Evolutionary conservation across 2,888 invertebrate species (phyloP).

Genomic region (Drosophila pegasa): DNA sequence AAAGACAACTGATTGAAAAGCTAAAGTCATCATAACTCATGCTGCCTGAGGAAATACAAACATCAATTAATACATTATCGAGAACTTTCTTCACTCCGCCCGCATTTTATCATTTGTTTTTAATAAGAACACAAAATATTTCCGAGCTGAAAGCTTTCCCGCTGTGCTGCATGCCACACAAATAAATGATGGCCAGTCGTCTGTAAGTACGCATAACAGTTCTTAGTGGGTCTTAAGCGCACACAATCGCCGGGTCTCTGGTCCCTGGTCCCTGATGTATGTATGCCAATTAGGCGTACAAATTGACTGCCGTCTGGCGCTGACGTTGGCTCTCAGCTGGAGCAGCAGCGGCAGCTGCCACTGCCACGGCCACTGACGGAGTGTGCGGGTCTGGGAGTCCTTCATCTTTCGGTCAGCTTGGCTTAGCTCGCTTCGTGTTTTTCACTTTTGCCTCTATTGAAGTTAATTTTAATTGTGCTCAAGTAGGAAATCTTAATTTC

Average conservation of each 20-base stretch:
- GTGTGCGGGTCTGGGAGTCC: slow-evolving; percentile 24
- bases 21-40: too few species aligned
- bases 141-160: background rate
- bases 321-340: slow-evolving; percentile 39
- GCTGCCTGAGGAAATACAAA: too few species aligned
- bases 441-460: slow-evolving; percentile 55
- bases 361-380: slow-evolving; percentile 34
- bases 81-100: too few species aligned
- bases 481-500: slow-evolving; percentile 80
- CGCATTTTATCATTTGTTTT: background rate
- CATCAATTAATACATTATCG: too few species aligned
- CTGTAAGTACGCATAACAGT: slow-evolving; percentile 58
- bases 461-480: slow-evolving; percentile 77
- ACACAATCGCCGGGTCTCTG: slow-evolving; percentile 37
- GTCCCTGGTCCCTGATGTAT: slow-evolving; percentile 40
- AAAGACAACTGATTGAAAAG: too few species aligned
- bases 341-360: slow-evolving; percentile 19
- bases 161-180: slow-evolving; percentile 41
- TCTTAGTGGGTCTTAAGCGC: slow-evolving; percentile 64
- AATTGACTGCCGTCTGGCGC: slow-evolving; percentile 60
- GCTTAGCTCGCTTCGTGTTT: slow-evolving; percentile 20
- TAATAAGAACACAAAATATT: too few species aligned
- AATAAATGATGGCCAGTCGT: slow-evolving; percentile 38
- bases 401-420: slow-evolving; percentile 31
- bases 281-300: slow-evolving; percentile 74